Evolutionary conservation across 2,888 invertebrate genomes (phyloP), one percentile per base, ranked within the genome.

Genomic region (Noctua pronuba): DNA sequence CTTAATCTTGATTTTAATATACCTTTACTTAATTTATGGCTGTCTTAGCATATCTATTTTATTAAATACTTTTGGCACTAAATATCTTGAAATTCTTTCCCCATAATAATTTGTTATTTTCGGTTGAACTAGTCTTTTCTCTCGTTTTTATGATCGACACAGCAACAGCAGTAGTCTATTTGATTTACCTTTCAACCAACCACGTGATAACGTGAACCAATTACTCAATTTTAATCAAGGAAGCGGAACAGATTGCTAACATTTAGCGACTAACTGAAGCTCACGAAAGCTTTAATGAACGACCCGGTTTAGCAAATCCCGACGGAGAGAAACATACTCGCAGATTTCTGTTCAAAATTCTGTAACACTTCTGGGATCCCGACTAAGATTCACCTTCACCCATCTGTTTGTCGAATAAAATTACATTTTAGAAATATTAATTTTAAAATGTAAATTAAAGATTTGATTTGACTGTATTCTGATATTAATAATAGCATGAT

Each of bases 221-320:
- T 64, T 64, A 38, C 44, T 75, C 28, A 82, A 69, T 58, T 69
- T 67, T 62, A 82, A 83, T 67, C 31, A 83, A 62, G 31, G 38
- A 41, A 71, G 11, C 18, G 16, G 72, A 44, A 66, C 16, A 49
- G n/a, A 62, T 66, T 52, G 31, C 18, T 41, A 62, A 46, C 55
- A 71, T 77, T 83, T 46, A 62, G 46, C 67, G 41, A 69, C 60
- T 49, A 60, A 60, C 35, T 65, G 28, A 31, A 38, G 31, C 69
- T 44, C 28, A 18, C 28, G 35, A 31, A 44, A 64, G 55, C 35
- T 52, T 41, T 65, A 75, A 75, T 71, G 71, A 75, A 83, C 21
- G 46, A 49, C 35, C 6, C 41, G 11, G 52, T 69, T 46, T 21
- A 10, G 55, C n/a, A 68, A 60, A 68, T 67, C 75, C 52, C 60